Conservation (phyloP, 2,113 vertebrate species). For the Strix uralensis region DNA sequence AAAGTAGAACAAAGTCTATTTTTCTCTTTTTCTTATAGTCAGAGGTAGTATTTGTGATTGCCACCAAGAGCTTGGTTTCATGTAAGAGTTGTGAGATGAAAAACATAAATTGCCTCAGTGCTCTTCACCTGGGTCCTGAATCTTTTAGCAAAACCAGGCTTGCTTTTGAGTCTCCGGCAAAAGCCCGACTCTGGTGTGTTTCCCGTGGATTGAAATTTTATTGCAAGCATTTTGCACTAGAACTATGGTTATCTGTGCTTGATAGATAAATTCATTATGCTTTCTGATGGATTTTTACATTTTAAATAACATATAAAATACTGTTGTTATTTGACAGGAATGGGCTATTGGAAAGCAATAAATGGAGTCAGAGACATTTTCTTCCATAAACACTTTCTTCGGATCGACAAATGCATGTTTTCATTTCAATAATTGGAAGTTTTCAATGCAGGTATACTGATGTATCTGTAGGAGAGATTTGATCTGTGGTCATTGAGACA, state of each 20-base stretch:
- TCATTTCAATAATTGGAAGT: conserved; percentile 12
- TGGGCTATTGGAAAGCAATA: conserved; percentile 1
- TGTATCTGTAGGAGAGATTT: conserved; percentile 6
- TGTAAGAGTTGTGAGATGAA: not conserved
- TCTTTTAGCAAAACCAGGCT: not conserved
- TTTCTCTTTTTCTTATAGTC: not conserved
- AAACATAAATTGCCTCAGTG: not conserved
- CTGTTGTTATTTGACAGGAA: not conserved
- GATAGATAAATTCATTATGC: not conserved
- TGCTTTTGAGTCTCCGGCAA: not conserved
- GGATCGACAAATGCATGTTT: not conserved
- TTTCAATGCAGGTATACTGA: not conserved
- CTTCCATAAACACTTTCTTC: not conserved
- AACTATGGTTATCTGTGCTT: not conserved
- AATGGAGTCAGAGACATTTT: not conserved
- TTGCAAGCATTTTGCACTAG: not conserved
- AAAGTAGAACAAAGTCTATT: conserved; percentile 1
- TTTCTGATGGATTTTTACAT: conserved; percentile 3
- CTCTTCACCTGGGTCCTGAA: not conserved
- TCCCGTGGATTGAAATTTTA: not conserved
- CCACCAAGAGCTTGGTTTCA: not conserved
- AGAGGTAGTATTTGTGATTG: not conserved
- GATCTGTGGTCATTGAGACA: conserved; percentile 29
- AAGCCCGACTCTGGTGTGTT: not conserved
- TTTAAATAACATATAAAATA: not conserved